Evolutionary conservation across 2,888 invertebrate genomes (phyloP).

Genomic region (Selenia dentaria): DNA sequence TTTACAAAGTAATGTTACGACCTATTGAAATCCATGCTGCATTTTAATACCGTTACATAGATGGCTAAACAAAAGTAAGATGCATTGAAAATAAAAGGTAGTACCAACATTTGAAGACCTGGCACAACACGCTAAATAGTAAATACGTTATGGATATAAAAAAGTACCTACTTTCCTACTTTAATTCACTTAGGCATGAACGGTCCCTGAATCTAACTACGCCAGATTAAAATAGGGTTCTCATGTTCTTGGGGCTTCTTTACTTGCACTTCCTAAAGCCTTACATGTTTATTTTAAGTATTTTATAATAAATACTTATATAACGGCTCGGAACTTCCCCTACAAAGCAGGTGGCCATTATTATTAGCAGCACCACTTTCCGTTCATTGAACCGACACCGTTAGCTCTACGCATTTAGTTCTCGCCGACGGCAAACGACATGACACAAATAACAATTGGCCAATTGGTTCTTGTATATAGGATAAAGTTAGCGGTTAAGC

Average conservation of each 20-base stretch:
- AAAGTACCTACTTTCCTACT: no score
- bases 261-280: conserved; percentile 23
- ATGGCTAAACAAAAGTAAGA: no score
- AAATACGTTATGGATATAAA: no score
- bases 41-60: no score
- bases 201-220: conserved; percentile 12
- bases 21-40: no score
- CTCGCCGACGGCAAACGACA: conserved; percentile 64
- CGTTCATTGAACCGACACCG: conserved; percentile 80
- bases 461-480: conserved; percentile 56
- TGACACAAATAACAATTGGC: conserved; percentile 79
- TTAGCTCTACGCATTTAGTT: conserved; percentile 78
- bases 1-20: no score
- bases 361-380: conserved; percentile 75
- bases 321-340: conserved; percentile 52
- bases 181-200: conserved; percentile 17
- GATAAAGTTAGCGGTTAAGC: conserved; percentile 41
- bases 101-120: neutral
- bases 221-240: conserved; percentile 28
- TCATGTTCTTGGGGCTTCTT: conserved; percentile 28
- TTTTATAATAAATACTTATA: no score
- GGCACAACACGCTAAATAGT: no score
- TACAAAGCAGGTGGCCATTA: conserved; percentile 72
- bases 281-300: no score
- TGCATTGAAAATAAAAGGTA: no score